Evolutionary conservation across 2,113 vertebrate genomes (phyloP), one percentile per base, ranked within the genome.

Genomic region (Nesoenas mayeri): DNA sequence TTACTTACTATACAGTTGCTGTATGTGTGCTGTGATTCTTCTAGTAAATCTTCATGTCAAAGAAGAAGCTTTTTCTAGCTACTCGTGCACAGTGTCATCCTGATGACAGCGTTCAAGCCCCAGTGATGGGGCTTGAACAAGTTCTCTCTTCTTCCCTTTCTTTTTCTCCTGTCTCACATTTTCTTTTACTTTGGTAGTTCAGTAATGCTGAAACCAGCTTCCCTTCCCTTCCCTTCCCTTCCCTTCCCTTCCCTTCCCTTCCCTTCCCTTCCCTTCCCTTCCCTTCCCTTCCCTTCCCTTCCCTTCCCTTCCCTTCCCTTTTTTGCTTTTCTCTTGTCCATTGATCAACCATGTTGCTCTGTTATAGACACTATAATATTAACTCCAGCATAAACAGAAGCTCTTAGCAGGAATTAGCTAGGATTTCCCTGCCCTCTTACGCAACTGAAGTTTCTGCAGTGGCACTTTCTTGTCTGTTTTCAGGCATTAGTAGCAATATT

Each of bases 401-500:
- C 57, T 83, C 93, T 91, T 93, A 92, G 78, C 67, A 85, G 91
- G 74, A 17, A 82, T 73, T 81, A 79, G 67, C 74, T 86, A 64
- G 51, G 65, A 91, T 93, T 96, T 91, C 85, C 79, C 83, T 94
- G 78, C 57, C 85, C 80, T 92, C 40, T 96, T 81, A 92, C 21
- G 69, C 88, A 93, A 90, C 53, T 1, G 0, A 70, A 83, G 40
- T 84, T 79, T 93, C 88, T 91, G 88, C 64, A 94, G 85, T 10
- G 44, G 58, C 60, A 48, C 56, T 75, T 93, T 85, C 85, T 72
- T 94, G 89, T 94, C 93, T 96, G 61, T 89, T 94, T 94, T 96
- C 85, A 42, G 74, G 83, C 91, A 94, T 96, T 94, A 97, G 82
- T 69, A 64, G 92, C 78, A 89, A 62, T 95, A 95, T 95, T 94